phyloP scores from a whole-genome alignment of 2,888 invertebrate species.

The Drosophila neutralis region DNA sequence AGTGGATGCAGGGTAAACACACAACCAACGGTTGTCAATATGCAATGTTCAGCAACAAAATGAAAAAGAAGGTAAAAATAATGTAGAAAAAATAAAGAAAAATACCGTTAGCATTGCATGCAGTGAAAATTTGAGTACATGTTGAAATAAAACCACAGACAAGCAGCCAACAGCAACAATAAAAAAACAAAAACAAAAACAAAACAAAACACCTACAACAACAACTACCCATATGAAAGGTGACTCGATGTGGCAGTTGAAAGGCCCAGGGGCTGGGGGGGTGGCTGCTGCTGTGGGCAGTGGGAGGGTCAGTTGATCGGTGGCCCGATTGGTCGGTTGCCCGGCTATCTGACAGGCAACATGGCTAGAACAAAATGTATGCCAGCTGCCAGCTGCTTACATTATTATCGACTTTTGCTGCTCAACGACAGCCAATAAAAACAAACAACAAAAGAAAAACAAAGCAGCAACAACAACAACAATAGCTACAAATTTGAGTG shows the following conservation, averaged over 20 bases:
- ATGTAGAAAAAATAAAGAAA: constrained; percentile 13
- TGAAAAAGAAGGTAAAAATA: constrained; percentile 10
- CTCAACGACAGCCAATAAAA: constrained; percentile 38
- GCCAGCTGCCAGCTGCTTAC: constrained; percentile 72
- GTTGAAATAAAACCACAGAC: constrained; percentile 51
- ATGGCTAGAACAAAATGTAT: constrained; percentile 68
- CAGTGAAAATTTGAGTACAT: constrained; percentile 52
- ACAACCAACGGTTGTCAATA: constrained; percentile 52
- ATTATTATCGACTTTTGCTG: constrained; percentile 75
- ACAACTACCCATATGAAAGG: constrained; percentile 50
- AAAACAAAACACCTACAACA: background rate
- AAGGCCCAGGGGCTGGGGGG: background rate
- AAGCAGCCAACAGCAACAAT: constrained; percentile 16
- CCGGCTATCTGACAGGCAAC: constrained; percentile 55
- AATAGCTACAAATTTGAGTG: constrained; percentile 27
- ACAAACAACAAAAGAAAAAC: constrained; percentile 1
- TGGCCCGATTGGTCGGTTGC: constrained; percentile 17
- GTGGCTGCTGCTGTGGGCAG: background rate
- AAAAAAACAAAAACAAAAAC: constrained; percentile 4
- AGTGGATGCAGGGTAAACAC: background rate
- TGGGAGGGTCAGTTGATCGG: constrained; percentile 14
- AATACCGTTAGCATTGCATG: constrained; percentile 52
- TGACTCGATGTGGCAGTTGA: constrained; percentile 40
- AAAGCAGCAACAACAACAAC: constrained; percentile 12
- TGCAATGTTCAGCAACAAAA: constrained; percentile 30